Percentiles rank a stretch among this genome's conserved stretches.
Conservation (phyloP, 2,113 vertebrate genomes). For the Myotis lucifugus region DNA sequence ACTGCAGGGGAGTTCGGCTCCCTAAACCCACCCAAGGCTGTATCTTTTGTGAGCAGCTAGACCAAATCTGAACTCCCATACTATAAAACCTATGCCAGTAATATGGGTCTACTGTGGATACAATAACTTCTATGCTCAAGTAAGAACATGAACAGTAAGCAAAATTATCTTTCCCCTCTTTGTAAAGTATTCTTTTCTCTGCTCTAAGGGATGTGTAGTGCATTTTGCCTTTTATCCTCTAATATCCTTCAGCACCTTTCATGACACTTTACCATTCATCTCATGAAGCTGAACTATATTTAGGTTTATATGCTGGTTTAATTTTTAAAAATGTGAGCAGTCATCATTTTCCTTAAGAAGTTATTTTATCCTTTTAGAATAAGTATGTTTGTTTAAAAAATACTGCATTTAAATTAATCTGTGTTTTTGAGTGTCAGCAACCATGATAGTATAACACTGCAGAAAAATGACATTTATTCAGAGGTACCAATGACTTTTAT, state of each 20-base stretch:
- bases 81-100: not conserved
- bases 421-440: not conserved
- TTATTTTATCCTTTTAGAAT: not conserved
- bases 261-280: not conserved
- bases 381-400: not conserved
- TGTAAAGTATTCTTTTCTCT: not conserved
- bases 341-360: not conserved
- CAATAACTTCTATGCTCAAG: not conserved
- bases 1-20: not conserved
- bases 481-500: not conserved
- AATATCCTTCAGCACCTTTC: not conserved
- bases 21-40: not conserved
- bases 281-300: not conserved
- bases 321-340: not conserved
- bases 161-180: not conserved
- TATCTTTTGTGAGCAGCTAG: not conserved
- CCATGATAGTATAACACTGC: not conserved
- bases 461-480: slow-evolving; percentile 22
- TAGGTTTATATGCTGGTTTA: not conserved
- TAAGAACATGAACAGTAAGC: not conserved
- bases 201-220: not conserved
- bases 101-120: not conserved
- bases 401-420: not conserved
- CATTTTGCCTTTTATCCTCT: not conserved
- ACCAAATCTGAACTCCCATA: not conserved